phyloP scores from a whole-genome alignment of 1,140 invertebrate species.

The Sinella curviseta region DNA sequence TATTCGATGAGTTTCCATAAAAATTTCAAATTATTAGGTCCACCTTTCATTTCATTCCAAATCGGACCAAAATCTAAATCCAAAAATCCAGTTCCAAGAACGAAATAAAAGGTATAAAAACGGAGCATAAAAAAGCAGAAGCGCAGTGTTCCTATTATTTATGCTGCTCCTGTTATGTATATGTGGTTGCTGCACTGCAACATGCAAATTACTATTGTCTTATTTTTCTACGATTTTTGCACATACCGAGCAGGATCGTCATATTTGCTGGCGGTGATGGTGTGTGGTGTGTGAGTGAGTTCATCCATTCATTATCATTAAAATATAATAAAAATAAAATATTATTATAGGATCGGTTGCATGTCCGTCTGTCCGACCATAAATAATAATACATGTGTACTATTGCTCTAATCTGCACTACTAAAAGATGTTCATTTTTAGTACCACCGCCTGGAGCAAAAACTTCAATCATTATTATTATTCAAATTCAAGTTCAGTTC shows the following conservation, averaged over 20 bases:
- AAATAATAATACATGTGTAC: neutral
- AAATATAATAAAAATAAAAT: neutral
- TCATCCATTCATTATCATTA: neutral
- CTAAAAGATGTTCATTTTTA: too few species aligned
- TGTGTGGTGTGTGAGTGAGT: neutral
- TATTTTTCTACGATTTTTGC: neutral
- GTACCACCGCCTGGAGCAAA: neutral
- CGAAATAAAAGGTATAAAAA: too few species aligned
- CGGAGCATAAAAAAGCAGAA: too few species aligned
- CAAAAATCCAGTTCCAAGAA: too few species aligned
- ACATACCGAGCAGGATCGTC: too few species aligned
- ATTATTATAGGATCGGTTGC: neutral
- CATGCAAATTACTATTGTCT: neutral
- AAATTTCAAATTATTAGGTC: constrained; percentile 1
- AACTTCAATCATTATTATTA: too few species aligned
- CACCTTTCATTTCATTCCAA: neutral
- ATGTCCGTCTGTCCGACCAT: neutral
- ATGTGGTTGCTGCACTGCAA: neutral
- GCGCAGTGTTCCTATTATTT: too few species aligned
- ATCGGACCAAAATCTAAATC: neutral
- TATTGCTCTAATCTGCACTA: neutral
- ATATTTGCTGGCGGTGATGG: neutral
- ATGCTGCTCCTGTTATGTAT: too few species aligned
- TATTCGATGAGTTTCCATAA: neutral
- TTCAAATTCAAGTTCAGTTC: neutral